These are phyloP conservation scores for Myotis findleyi DNA, from an alignment of 2,797 vertebrate genomes.

Conservation along the genomic window DNA sequence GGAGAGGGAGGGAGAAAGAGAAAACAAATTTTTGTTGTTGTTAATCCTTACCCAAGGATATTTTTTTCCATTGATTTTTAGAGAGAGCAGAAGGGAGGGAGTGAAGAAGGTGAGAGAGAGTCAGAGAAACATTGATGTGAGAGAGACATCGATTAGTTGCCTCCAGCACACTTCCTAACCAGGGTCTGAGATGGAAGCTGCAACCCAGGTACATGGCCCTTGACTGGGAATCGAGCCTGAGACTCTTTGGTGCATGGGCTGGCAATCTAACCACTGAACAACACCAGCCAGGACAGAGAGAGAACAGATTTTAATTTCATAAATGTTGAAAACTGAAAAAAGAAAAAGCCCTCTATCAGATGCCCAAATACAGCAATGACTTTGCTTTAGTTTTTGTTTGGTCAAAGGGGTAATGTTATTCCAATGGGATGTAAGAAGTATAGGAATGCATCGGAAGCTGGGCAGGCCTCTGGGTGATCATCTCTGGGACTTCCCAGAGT, in stretches of 20 bases:
- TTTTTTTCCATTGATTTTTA: no score
- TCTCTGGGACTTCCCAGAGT: not conserved
- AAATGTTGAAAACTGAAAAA: conserved; percentile 42
- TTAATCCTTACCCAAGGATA: no score
- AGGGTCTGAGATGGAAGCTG: no score
- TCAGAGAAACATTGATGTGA: not conserved
- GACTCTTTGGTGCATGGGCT: no score
- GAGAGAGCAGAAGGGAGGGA: not conserved
- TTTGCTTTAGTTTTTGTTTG: conserved; percentile 44
- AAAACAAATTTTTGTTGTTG: no score
- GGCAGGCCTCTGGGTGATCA: not conserved
- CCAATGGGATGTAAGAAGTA: not conserved
- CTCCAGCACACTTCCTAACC: no score
- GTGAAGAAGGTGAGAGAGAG: not conserved
- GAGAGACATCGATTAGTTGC: not conserved
- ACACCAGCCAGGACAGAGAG: no score
- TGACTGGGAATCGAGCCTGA: no score
- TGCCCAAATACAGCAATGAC: not conserved
- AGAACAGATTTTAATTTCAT: conserved; percentile 10
- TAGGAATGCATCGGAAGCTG: not conserved
- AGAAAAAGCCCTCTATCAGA: not conserved
- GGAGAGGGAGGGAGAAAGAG: not conserved
- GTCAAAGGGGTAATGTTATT: not conserved
- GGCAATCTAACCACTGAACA: no score
- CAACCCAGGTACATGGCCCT: no score